phyloP scores from a whole-genome alignment of 2,797 vertebrate species.

The Podarcis lilfordi region DNA sequence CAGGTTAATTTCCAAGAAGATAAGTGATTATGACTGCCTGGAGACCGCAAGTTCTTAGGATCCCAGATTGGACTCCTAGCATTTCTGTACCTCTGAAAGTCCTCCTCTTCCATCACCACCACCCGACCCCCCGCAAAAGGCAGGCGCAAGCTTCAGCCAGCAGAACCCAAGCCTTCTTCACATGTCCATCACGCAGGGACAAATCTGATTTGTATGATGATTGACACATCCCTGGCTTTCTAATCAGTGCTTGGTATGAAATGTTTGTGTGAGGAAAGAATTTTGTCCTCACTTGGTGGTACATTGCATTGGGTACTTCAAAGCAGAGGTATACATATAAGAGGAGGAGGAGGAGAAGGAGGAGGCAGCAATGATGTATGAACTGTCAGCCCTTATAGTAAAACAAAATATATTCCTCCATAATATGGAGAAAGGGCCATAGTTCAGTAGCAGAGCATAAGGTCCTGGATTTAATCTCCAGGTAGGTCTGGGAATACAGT shows the following conservation, averaged over 20 bases:
- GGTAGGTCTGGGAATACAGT: too few species aligned
- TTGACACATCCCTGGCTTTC: neutral
- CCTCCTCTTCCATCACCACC: neutral
- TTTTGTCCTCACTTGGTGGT: too few species aligned
- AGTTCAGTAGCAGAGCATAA: too few species aligned
- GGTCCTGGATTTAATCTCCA: too few species aligned
- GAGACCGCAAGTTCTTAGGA: neutral
- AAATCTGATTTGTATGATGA: neutral
- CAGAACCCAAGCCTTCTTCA: neutral
- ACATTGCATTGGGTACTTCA: too few species aligned
- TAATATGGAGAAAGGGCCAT: too few species aligned
- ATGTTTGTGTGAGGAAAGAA: too few species aligned
- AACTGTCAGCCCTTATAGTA: too few species aligned
- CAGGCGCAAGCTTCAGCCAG: neutral
- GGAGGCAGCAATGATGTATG: too few species aligned
- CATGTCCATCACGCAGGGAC: neutral
- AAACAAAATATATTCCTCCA: too few species aligned
- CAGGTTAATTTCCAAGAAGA: neutral
- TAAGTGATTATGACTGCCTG: neutral
- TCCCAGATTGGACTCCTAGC: neutral
- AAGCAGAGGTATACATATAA: too few species aligned
- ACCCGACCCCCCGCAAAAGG: accelerated
- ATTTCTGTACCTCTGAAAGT: neutral
- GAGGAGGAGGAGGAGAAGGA: too few species aligned
- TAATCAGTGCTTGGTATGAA: neutral